Percentiles rank a stretch among this genome's conserved stretches.
phyloP scores from a whole-genome alignment of 1,140 invertebrate genomes.

The Caenorhabditis remanei region DNA sequence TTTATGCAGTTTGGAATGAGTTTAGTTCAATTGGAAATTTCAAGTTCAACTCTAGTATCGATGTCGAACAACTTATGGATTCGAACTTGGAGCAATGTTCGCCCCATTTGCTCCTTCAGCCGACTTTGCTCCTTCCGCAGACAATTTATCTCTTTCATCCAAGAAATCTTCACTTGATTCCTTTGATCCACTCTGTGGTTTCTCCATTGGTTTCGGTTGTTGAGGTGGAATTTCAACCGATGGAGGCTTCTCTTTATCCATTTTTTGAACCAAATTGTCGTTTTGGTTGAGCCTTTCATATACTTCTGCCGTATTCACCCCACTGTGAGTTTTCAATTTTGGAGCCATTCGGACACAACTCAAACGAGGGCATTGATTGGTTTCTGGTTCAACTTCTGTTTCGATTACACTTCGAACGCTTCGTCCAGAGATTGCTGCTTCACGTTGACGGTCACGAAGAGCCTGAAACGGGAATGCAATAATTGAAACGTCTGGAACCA shows the following conservation, averaged over 20 bases:
- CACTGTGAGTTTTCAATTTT: constrained; percentile 26
- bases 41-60: no score
- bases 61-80: no score
- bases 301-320: constrained; percentile 39
- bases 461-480: background rate
- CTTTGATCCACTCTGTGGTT: background rate
- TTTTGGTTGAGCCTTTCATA: constrained; percentile 46
- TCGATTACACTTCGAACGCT: constrained; percentile 55
- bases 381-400: constrained; percentile 47
- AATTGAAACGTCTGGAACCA: background rate
- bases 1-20: no score
- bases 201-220: background rate
- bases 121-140: background rate
- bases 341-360: constrained; percentile 46
- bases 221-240: background rate
- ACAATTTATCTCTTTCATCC: background rate
- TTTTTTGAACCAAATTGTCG: background rate
- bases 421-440: constrained; percentile 42
- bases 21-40: background rate
- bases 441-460: constrained; percentile 32
- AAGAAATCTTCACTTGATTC: background rate
- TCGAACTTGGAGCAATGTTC: background rate
- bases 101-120: background rate
- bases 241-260: constrained; percentile 34
- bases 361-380: constrained; percentile 5